Conservation (phyloP, 37 sponge, comb jelly and placozoan genomes). For the Crambe crambe region DNA sequence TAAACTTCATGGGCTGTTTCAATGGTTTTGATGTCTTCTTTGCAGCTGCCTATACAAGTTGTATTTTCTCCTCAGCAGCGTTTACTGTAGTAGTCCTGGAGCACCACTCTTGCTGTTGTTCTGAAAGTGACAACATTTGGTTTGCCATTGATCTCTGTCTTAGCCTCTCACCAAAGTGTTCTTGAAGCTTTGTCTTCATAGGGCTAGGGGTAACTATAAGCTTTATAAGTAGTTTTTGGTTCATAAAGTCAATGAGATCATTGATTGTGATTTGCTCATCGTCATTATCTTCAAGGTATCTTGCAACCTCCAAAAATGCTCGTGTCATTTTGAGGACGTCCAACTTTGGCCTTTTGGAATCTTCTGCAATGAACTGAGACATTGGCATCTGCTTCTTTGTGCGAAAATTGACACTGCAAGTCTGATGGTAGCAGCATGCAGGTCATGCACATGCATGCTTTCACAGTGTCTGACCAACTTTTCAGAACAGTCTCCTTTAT, state of each 20-base stretch:
- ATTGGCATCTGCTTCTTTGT: slow-evolving; percentile 47
- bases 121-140: slow-evolving; percentile 45
- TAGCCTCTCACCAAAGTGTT: slow-evolving; percentile 44
- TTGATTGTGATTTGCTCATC: too few species aligned
- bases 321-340: slow-evolving; percentile 33
- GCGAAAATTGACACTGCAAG: slow-evolving; percentile 41
- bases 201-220: slow-evolving; percentile 35
- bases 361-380: slow-evolving; percentile 21
- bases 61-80: slow-evolving; percentile 12
- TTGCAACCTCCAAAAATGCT: too few species aligned
- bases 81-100: slow-evolving; percentile 41
- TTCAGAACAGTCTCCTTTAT: slow-evolving; percentile 30
- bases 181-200: slow-evolving; percentile 26
- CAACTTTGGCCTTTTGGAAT: too few species aligned
- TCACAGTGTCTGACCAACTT: slow-evolving; percentile 38
- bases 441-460: slow-evolving; percentile 49
- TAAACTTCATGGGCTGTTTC: slow-evolving; percentile 38
- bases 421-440: slow-evolving; percentile 48
- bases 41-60: slow-evolving; percentile 38
- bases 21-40: slow-evolving; percentile 38
- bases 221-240: slow-evolving; percentile 24
- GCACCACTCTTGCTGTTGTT: slow-evolving; percentile 21
- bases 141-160: slow-evolving; percentile 54
- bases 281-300: too few species aligned
- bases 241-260: slow-evolving; percentile 25